Evolutionary conservation across 2,113 vertebrate genomes (phyloP).

Genomic region (Heterotis niloticus): DNA sequence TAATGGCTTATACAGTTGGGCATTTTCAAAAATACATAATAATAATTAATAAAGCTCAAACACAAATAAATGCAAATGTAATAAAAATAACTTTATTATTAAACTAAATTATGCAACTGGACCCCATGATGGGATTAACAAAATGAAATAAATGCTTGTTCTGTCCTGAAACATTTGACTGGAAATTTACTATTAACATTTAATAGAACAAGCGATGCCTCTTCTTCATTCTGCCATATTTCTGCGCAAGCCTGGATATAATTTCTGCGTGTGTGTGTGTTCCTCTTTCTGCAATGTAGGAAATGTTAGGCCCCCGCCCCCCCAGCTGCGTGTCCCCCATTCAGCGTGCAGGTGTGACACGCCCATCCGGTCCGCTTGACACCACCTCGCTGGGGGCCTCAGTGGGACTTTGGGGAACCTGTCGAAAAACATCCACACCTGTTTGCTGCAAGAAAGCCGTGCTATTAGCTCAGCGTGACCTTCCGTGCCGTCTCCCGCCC

Average conservation of each 20-base stretch:
- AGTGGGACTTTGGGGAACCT: conserved; percentile 52
- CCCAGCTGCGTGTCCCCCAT: background rate
- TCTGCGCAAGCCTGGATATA: background rate
- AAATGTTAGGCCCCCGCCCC: conserved; percentile 12
- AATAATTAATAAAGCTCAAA: no score
- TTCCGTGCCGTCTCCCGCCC: conserved; percentile 55
- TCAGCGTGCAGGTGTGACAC: conserved; percentile 26
- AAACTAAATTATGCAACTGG: no score
- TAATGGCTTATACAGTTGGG: no score
- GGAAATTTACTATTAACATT: no score
- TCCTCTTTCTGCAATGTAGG: conserved; percentile 1
- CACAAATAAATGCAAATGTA: no score
- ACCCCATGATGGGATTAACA: no score
- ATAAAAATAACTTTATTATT: no score
- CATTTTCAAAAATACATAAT: no score
- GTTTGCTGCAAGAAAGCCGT: conserved; percentile 57
- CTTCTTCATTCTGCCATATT: background rate
- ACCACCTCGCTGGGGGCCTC: conserved; percentile 39
- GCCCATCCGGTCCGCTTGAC: background rate
- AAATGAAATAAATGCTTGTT: no score
- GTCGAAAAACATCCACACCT: conserved; percentile 56
- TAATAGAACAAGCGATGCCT: no score
- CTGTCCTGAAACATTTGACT: no score
- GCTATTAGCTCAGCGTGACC: conserved; percentile 65
- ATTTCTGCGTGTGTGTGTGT: conserved; percentile 13